Percentiles rank a stretch among this genome's conserved stretches.
These are phyloP conservation scores for Drosophila engyochracea DNA, from an alignment of 2,888 invertebrate genomes.

Conservation along the genomic window DNA sequence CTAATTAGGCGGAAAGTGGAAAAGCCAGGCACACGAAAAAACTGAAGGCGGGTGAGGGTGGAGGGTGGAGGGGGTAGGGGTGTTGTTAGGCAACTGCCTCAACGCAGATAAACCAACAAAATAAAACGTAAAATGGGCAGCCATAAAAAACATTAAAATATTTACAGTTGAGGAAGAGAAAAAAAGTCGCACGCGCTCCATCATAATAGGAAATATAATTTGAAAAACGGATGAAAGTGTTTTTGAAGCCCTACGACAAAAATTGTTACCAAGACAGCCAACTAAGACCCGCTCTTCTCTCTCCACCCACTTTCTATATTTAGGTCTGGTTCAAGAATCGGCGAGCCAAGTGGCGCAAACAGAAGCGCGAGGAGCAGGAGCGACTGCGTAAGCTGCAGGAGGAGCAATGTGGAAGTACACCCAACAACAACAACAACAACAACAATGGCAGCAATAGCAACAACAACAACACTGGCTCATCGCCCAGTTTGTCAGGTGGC, in stretches of 20 bases:
- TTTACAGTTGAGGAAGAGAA: constrained; percentile 32
- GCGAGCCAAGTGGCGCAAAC: constrained; percentile 98
- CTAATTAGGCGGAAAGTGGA: constrained; percentile 81
- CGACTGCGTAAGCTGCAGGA: constrained; percentile 93
- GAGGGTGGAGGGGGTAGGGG: too few species aligned
- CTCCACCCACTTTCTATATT: background rate
- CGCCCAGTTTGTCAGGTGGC: constrained; percentile 29
- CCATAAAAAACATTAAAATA: constrained; percentile 63
- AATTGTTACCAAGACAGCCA: constrained; percentile 48
- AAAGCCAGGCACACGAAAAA: background rate
- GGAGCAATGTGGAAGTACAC: constrained; percentile 87
- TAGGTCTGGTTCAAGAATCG: constrained; percentile 99
- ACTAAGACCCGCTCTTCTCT: constrained; percentile 34
- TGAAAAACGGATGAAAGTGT: constrained; percentile 86
- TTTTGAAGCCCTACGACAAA: constrained; percentile 83
- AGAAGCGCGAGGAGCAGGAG: constrained; percentile 95
- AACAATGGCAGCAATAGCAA: constrained; percentile 28
- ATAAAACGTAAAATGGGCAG: constrained; percentile 12
- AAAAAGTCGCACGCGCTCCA: background rate
- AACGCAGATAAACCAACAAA: constrained; percentile 38
- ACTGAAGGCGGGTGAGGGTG: background rate
- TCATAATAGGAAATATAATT: constrained; percentile 81
- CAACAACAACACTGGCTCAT: constrained; percentile 89
- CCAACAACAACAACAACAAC: constrained; percentile 40
- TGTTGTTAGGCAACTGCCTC: constrained; percentile 53